Percentiles rank a stretch among this genome's conserved stretches.
Evolutionary conservation across 2,797 vertebrate species (phyloP).

Genomic region (Phoebastria nigripes): DNA sequence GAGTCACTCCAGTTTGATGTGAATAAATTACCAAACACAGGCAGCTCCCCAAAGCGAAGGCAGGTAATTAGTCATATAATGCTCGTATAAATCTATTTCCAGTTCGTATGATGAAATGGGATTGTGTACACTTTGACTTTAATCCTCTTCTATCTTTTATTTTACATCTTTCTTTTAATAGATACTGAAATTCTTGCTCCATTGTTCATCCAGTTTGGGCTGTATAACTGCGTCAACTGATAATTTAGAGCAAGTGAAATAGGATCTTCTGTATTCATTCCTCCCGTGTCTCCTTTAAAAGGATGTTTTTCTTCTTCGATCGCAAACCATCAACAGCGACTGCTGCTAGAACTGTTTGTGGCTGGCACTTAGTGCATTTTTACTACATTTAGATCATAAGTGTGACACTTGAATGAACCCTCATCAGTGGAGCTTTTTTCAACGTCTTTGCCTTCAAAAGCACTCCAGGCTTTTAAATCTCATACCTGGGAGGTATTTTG

Average conservation of each 20-base stretch:
- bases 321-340: background rate
- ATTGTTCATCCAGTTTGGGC: background rate
- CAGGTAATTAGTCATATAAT: background rate
- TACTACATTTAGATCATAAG: background rate
- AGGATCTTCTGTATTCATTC: background rate
- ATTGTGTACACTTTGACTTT: background rate
- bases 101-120: background rate
- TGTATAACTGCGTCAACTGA: background rate
- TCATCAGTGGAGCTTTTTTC: background rate
- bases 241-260: background rate
- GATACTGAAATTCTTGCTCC: background rate
- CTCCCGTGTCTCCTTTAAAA: background rate
- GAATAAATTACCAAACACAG: background rate
- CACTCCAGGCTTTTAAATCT: background rate
- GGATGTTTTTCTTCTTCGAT: background rate
- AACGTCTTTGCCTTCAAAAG: background rate
- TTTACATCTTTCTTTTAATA: background rate
- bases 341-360: background rate
- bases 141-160: background rate
- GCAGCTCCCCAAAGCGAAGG: background rate
- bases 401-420: background rate
- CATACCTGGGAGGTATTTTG: background rate
- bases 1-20: background rate
- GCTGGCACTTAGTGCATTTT: background rate
- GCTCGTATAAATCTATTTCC: background rate